A percentile compares a stretch with the other conserved stretches of the same genome.
Conservation (phyloP, 1,140 invertebrate genomes). For the Triops longicaudatus region DNA sequence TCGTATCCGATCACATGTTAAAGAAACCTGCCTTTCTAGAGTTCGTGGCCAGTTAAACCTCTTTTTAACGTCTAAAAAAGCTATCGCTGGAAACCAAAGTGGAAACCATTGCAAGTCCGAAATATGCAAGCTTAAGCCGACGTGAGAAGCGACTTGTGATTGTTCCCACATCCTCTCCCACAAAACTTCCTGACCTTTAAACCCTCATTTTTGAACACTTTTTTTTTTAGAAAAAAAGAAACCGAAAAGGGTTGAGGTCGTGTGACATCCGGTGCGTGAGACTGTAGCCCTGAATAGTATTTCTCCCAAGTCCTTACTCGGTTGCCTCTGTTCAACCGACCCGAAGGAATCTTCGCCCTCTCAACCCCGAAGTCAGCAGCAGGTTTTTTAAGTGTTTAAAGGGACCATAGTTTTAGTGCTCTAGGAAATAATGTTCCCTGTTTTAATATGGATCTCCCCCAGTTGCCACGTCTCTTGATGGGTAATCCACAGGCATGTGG, state of each 20-base stretch:
- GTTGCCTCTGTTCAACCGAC: background rate
- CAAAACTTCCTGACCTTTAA: background rate
- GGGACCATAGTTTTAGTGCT: too few relatives aligned
- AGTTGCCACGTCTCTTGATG: too few relatives aligned
- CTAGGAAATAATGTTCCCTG: too few relatives aligned
- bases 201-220: background rate
- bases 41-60: too few relatives aligned
- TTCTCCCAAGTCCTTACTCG: background rate
- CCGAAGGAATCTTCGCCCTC: background rate
- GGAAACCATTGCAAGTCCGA: too few relatives aligned
- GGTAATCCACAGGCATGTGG: background rate
- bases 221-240: background rate
- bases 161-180: background rate
- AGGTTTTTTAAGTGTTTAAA: too few relatives aligned
- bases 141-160: background rate
- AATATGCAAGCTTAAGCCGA: background rate
- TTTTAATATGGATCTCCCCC: too few relatives aligned
- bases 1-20: too few relatives aligned
- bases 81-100: too few relatives aligned
- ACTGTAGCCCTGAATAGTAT: background rate
- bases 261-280: conserved; percentile 5
- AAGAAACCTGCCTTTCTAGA: too few relatives aligned
- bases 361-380: too few relatives aligned
- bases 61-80: too few relatives aligned
- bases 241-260: background rate